phyloP scores from a whole-genome alignment of 1,140 invertebrate genomes.

The Drosophila asahinai region DNA sequence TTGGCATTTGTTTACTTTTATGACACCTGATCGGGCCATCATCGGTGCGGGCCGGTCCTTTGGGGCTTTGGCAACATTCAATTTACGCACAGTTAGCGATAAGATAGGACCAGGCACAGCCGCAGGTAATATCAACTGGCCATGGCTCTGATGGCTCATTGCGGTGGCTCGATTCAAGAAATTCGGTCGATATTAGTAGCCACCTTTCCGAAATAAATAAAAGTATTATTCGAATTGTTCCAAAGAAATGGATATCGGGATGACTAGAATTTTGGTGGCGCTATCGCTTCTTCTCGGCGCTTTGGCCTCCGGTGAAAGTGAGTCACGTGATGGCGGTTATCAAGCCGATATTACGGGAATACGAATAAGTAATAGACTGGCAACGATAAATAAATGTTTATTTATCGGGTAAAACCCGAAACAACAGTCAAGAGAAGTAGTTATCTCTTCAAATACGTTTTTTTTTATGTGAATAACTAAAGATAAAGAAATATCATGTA shows the following conservation, averaged over 20 bases:
- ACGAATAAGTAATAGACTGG: neutral
- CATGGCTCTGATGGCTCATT: constrained; percentile 46
- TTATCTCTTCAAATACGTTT: neutral
- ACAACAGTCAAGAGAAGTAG: neutral
- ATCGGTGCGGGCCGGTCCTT: constrained; percentile 14
- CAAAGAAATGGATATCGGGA: constrained; percentile 2
- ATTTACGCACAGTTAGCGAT: constrained; percentile 66
- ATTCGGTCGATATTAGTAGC: constrained; percentile 46
- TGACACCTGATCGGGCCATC: constrained; percentile 39
- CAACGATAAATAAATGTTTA: neutral
- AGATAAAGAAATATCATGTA: constrained; percentile 1
- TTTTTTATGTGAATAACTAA: constrained; percentile 1
- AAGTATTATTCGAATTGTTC: neutral
- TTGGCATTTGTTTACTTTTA: constrained; percentile 47
- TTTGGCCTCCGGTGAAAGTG: constrained; percentile 32
- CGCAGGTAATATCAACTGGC: constrained; percentile 46
- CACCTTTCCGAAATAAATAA: neutral
- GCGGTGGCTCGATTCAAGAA: constrained; percentile 38
- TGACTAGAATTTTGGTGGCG: constrained; percentile 4
- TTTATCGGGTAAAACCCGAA: neutral
- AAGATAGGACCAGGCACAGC: constrained; percentile 48
- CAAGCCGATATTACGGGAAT: neutral
- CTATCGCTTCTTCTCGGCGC: constrained; percentile 10
- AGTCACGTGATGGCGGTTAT: constrained; percentile 28
- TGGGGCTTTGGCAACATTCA: constrained; percentile 68